Conservation (phyloP, 2,113 vertebrate species). For the Tyto alba region DNA sequence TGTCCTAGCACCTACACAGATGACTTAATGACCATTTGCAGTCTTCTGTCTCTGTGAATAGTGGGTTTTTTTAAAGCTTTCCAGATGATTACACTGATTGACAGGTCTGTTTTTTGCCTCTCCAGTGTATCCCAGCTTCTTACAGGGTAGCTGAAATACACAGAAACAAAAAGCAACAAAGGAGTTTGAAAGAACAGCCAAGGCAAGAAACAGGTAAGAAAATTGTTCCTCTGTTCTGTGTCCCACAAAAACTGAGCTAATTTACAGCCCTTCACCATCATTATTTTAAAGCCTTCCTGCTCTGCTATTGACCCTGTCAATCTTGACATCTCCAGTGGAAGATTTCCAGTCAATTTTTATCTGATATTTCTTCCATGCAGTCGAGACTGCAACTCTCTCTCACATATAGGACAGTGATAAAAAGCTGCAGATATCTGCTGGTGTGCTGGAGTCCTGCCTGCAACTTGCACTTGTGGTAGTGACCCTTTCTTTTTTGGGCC, state of each 20-base stretch:
- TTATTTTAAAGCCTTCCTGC: background rate
- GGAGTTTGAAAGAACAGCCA: background rate
- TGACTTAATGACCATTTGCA: background rate
- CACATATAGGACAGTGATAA: fast-evolving
- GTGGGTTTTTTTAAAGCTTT: background rate
- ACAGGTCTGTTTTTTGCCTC: background rate
- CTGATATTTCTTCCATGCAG: background rate
- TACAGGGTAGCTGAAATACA: background rate
- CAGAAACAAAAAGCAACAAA: background rate
- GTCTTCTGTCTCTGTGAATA: background rate
- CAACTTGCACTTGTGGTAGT: background rate
- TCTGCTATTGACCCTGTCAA: background rate
- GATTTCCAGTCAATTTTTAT: background rate
- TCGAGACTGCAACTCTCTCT: fast-evolving
- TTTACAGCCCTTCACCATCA: background rate
- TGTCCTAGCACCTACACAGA: background rate
- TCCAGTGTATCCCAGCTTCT: background rate
- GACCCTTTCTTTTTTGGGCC: background rate
- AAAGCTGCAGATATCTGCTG: background rate
- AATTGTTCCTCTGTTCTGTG: background rate
- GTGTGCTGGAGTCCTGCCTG: background rate
- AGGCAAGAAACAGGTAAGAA: background rate
- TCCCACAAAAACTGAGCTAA: background rate
- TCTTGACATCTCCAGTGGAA: background rate
- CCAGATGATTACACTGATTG: background rate